Conservation (phyloP, 2,797 vertebrate species). For the Typhlichthys subterraneus region DNA sequence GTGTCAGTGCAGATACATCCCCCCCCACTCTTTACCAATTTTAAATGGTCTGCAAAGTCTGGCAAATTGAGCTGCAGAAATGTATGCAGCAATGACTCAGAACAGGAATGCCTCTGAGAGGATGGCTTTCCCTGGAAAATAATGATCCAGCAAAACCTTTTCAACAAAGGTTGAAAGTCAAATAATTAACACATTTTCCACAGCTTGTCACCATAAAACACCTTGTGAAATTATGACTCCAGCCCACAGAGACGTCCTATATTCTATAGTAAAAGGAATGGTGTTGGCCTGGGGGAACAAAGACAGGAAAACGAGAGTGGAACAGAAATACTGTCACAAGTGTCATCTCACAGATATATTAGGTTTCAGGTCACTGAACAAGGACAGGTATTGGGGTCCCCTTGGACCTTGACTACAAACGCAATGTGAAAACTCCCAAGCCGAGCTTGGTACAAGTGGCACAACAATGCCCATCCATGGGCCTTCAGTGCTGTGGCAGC, state of each 20-base stretch:
- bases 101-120: slow-evolving; percentile 24
- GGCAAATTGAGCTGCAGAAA: slow-evolving; percentile 26
- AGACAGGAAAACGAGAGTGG: slow-evolving; percentile 33
- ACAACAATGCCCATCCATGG: not conserved
- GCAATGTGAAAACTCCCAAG: slow-evolving; percentile 1
- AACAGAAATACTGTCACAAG: slow-evolving; percentile 50
- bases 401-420: slow-evolving; percentile 7
- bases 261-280: slow-evolving; percentile 50
- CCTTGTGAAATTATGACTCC: slow-evolving; percentile 36
- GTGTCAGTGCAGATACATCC: slow-evolving; percentile 53
- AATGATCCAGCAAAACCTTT: not conserved
- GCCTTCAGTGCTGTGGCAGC: not conserved
- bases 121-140: slow-evolving; percentile 6
- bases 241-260: slow-evolving; percentile 44
- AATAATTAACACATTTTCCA: slow-evolving; percentile 21
- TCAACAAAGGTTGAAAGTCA: slow-evolving; percentile 15
- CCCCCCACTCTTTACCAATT: slow-evolving; percentile 32
- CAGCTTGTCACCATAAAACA: slow-evolving; percentile 12
- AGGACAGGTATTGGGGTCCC: slow-evolving; percentile 26
- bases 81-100: slow-evolving; percentile 32
- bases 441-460: slow-evolving; percentile 15
- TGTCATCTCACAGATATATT: slow-evolving; percentile 38
- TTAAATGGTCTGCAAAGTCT: slow-evolving; percentile 47
- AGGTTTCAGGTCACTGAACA: slow-evolving; percentile 56
- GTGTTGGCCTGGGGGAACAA: slow-evolving; percentile 46